Evolutionary conservation across 2,888 invertebrate genomes (phyloP), one percentile per base, ranked within the genome.

Genomic region (Lasioglossum oenotherae): DNA sequence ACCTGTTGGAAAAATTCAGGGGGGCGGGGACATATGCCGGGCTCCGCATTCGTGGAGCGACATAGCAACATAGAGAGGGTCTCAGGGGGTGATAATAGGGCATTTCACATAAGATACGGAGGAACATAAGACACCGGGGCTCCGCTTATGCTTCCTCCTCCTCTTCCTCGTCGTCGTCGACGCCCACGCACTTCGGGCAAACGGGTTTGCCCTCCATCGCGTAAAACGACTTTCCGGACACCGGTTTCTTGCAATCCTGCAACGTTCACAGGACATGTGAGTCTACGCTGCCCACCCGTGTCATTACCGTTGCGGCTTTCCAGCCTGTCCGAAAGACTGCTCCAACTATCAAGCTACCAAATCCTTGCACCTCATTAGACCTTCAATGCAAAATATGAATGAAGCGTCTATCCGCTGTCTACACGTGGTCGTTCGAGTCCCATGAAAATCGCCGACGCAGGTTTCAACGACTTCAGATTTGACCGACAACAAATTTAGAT

Each of bases 121-220:
- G 57, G 4, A 57, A 57, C 57, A 57, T 57, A 82, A 79, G 81
- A 78, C 57, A 5, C 23, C 49, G 69, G 80, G 64, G 19, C 31
- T 69, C 67, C 78, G 83, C 69, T 85, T 90, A 91, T 83, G 91
- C 94, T 85, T 93, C 93, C 88, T 95, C 95, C 74, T 95, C 95
- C 90, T 96, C 96, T 87, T 96, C 96, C 90, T 96, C 98, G 93
- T 98, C 98, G 94, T 98, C 98, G 93, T 98, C 98, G 91, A 98
- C 98, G 93, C 98, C 98, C 95, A 98, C 98, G 96, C 98, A 98
- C 96, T 97, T 97, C 82, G 98, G 98, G 96, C 99, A 99, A 94
- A 99, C 99, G 67, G 99, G 99, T 95, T 98, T 98, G 93, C 98
- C 98, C 96, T 99, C 99, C 97, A 99, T 98, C 92, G 99, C 99